These are phyloP conservation scores for Seriola quinqueradiata DNA, from an alignment of 2,113 vertebrate species.

Conservation along the genomic window DNA sequence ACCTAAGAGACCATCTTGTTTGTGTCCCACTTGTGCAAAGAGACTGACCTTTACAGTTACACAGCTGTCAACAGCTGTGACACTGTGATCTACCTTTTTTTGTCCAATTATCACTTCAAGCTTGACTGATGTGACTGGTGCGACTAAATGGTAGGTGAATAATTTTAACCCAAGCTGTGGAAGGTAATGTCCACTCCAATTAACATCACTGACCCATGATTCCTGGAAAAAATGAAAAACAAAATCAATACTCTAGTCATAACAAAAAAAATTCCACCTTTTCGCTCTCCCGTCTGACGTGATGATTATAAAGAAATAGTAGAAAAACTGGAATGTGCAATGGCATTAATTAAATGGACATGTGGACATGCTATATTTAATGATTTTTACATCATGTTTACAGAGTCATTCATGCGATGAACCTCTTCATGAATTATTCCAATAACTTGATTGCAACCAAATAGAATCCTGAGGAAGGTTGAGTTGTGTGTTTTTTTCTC, in stretches of 20 bases:
- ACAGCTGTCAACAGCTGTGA: conserved; percentile 42
- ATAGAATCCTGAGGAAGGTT: conserved; percentile 28
- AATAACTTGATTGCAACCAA: conserved; percentile 33
- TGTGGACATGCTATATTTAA: conserved; percentile 19
- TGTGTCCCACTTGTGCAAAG: conserved; percentile 23
- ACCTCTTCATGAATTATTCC: conserved; percentile 48
- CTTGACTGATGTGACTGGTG: conserved; percentile 28
- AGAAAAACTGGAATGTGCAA: not conserved
- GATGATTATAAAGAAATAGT: not conserved
- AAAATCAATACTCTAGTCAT: not conserved
- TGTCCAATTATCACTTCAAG: conserved; percentile 48
- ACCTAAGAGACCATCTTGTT: conserved; percentile 27
- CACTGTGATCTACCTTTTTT: conserved; percentile 13
- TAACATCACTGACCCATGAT: conserved; percentile 13
- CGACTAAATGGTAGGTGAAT: conserved; percentile 18
- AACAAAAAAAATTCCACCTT: not conserved
- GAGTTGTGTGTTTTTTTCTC: conserved; percentile 18
- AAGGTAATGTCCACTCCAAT: conserved; percentile 30
- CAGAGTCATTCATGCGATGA: conserved; percentile 40
- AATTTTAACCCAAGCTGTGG: conserved; percentile 8
- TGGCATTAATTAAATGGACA: conserved; percentile 3
- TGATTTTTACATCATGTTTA: conserved; percentile 27
- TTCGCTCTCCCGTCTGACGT: not conserved
- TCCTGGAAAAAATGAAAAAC: not conserved
- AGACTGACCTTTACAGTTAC: conserved; percentile 30